Evolutionary conservation across 2,888 invertebrate species (phyloP), one percentile per base, ranked within the genome.

Genomic region (Dolomedes plantarius): DNA sequence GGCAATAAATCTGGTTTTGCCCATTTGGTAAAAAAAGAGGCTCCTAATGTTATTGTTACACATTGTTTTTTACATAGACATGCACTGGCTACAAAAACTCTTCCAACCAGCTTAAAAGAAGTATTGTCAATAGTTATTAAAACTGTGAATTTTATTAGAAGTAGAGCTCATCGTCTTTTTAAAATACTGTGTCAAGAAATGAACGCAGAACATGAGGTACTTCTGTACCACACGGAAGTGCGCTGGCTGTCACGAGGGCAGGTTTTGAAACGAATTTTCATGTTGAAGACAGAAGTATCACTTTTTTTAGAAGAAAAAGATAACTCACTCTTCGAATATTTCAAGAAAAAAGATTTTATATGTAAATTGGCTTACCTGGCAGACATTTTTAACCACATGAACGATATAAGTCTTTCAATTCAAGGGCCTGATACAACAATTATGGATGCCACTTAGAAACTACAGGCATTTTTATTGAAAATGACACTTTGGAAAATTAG

Each of bases 111-210:
- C 65, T 75, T 75, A 75, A 75, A 75, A 75, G 75, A 75, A 75
- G 75, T 75, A 75, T 75, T 75, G 65, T 75, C 75, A 75, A 64
- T 75, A 75, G 65, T 78, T 78, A 69, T 78, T 78, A 78, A 78
- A 78, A 78, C 77, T 69, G 69, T 78, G 77, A 64, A 78, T 78
- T 78, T 69, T 78, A 69, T 78, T 78, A 78, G 78, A 71, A 77
- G 77, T 77, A 68, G 77, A 77, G 50, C 68, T 74, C 74, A 74
- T 74, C 76, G 46, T 76, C 41, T 76, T 77, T 77, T 77, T 77
- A 68, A 77, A 77, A 77, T 68, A 77, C 50, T 77, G 46, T 77
- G 72, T 72, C 72, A 50, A 50, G 72, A 72, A 72, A 72, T 72
- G 72, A 72, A 50, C 46, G 72, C 72, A 50, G 56, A 72, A 75